Conservation (phyloP, 2,888 invertebrate genomes). For the Polymixis flavicincta region DNA sequence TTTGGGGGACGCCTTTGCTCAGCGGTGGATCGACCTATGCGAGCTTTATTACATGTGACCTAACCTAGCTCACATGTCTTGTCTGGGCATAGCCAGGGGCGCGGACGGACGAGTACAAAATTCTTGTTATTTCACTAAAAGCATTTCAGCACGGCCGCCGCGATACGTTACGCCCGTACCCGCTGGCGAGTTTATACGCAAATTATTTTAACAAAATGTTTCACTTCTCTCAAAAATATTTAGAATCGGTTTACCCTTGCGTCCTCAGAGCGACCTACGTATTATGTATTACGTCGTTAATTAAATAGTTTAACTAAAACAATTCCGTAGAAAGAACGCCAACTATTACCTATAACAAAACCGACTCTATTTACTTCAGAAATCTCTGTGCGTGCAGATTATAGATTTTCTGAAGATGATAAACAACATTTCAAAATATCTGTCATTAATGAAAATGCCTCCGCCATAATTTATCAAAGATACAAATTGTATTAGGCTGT, state of each 20-base stretch:
- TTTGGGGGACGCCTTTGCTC: no score
- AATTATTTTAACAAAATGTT: constrained; percentile 66
- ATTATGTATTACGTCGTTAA: constrained; percentile 29
- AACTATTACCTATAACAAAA: constrained; percentile 30
- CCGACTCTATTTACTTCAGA: background rate
- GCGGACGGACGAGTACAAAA: constrained; percentile 62
- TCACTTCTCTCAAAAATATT: constrained; percentile 58
- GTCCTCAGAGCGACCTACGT: constrained; percentile 38
- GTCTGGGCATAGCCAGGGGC: constrained; percentile 34
- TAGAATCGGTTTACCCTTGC: constrained; percentile 36
- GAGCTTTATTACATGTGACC: constrained; percentile 39
- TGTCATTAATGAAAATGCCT: constrained; percentile 30
- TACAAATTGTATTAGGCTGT: constrained; percentile 73
- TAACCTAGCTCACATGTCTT: constrained; percentile 47
- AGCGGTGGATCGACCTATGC: background rate
- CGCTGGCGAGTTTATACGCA: constrained; percentile 63
- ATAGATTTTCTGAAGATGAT: constrained; percentile 20
- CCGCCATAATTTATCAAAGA: constrained; percentile 71
- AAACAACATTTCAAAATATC: constrained; percentile 27
- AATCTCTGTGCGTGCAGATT: background rate
- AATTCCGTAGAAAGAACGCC: constrained; percentile 31
- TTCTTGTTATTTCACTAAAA: constrained; percentile 78
- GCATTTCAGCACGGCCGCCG: constrained; percentile 70
- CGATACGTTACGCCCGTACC: constrained; percentile 58
- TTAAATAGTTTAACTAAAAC: constrained; percentile 48